Conservation (phyloP, 2,113 vertebrate genomes). For the Periophthalmodon schlosseri region DNA sequence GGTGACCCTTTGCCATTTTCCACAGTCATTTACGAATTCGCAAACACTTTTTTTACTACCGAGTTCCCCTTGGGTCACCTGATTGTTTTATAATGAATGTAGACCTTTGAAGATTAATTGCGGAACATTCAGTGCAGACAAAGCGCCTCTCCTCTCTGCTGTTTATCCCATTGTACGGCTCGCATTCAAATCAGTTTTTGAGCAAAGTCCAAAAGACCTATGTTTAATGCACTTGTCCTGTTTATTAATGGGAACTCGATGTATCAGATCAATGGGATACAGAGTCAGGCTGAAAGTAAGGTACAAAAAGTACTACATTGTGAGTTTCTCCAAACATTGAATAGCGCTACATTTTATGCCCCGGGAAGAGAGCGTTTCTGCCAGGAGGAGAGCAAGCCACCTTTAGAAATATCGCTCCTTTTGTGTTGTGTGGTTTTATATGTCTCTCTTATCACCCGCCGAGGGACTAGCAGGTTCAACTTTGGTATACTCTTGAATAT, state of each 20-base stretch:
- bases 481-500: background rate
- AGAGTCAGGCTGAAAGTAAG: background rate
- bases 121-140: constrained; percentile 23
- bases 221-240: constrained; percentile 17
- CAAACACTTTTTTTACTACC: constrained; percentile 2
- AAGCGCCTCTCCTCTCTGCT: constrained; percentile 4
- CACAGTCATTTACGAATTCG: background rate
- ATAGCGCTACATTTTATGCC: constrained; percentile 16
- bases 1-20: constrained; percentile 34
- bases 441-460: background rate
- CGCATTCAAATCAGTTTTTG: constrained; percentile 4
- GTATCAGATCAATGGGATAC: constrained; percentile 23
- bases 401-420: background rate
- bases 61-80: constrained; percentile 13
- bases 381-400: background rate
- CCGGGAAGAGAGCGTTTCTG: background rate
- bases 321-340: constrained; percentile 9
- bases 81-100: constrained; percentile 26
- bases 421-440: background rate
- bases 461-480: too few relatives aligned
- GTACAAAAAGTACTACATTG: constrained; percentile 15
- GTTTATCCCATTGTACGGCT: background rate
- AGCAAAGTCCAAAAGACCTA: constrained; percentile 11
- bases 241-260: constrained; percentile 33
- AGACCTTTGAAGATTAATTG: constrained; percentile 41